phyloP scores from a whole-genome alignment of 2,113 vertebrate genomes.

The Thamnaconus septentrionalis region DNA sequence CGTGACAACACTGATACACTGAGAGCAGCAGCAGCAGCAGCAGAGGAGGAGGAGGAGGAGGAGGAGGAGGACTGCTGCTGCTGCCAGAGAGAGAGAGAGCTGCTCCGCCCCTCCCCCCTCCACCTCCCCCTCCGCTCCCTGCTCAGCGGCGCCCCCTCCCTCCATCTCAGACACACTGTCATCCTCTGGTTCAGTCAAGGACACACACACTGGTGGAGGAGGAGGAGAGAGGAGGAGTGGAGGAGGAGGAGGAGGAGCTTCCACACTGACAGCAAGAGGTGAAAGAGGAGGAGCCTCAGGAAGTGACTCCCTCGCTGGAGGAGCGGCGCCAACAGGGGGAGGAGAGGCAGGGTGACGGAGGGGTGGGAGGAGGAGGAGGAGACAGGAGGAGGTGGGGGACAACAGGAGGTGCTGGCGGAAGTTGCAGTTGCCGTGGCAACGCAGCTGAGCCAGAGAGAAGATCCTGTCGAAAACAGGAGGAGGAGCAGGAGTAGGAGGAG shows the following conservation, averaged over 20 bases:
- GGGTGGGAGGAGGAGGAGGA: slow-evolving; percentile 34
- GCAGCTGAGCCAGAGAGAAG: slow-evolving; percentile 85
- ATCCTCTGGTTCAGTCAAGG: too few relatives aligned
- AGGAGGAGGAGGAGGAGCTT: too few relatives aligned
- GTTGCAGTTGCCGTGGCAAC: slow-evolving; percentile 91
- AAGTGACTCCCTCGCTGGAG: slow-evolving; percentile 83
- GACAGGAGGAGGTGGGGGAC: slow-evolving; percentile 65
- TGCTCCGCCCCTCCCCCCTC: too few relatives aligned
- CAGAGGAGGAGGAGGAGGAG: neutral
- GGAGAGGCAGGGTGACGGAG: slow-evolving; percentile 74
- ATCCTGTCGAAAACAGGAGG: slow-evolving; percentile 81
- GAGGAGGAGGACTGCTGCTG: too few relatives aligned
- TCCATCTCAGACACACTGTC: neutral
- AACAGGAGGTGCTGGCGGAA: slow-evolving; percentile 86
- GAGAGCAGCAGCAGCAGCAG: too few relatives aligned
- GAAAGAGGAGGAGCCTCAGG: slow-evolving; percentile 84
- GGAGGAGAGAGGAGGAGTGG: too few relatives aligned
- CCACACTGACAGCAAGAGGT: neutral
- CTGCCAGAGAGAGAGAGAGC: too few relatives aligned
- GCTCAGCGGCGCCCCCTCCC: slow-evolving; percentile 6
- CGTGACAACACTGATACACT: too few relatives aligned
- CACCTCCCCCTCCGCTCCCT: neutral
- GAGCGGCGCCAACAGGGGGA: slow-evolving; percentile 83
- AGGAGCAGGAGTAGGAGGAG: slow-evolving; percentile 2
- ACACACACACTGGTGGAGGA: too few relatives aligned